Conservation (phyloP, 2,888 invertebrate genomes). For the Acleris sparsana region DNA sequence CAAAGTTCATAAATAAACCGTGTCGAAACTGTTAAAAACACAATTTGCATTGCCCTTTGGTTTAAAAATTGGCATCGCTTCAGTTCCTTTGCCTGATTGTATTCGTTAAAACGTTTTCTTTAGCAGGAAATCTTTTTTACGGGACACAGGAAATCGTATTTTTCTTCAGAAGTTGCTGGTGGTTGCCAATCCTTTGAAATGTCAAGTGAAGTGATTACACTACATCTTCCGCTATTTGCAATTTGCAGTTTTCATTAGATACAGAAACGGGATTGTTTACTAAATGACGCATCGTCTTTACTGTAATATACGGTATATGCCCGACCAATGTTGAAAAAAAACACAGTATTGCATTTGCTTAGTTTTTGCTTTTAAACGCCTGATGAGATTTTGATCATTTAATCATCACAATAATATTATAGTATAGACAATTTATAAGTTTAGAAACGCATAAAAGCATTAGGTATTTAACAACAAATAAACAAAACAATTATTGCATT, state of each 20-base stretch:
- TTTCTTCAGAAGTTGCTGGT: constrained; percentile 15
- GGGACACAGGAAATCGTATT: constrained; percentile 29
- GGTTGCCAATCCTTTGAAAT: constrained; percentile 27
- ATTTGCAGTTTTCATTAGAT: neutral
- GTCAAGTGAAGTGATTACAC: constrained; percentile 6
- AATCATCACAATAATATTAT: too few species aligned
- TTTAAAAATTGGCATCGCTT: constrained; percentile 19
- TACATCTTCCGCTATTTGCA: constrained; percentile 23
- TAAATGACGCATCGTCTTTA: constrained; percentile 1
- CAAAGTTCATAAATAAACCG: neutral
- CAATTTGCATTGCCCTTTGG: constrained; percentile 2
- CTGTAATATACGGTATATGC: constrained; percentile 9
- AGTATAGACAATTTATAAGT: too few species aligned
- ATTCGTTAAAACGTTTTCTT: constrained; percentile 20
- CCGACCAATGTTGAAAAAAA: too few species aligned
- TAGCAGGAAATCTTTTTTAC: constrained; percentile 28
- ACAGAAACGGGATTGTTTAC: neutral
- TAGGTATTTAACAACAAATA: too few species aligned
- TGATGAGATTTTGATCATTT: too few species aligned
- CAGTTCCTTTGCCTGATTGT: constrained; percentile 12
- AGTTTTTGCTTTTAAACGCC: too few species aligned
- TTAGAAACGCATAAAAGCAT: too few species aligned
- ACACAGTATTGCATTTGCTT: too few species aligned
- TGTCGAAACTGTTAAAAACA: neutral
- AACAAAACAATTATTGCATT: too few species aligned